These are phyloP conservation scores for Campoplex capitator DNA, from an alignment of 2,888 invertebrate species.

Conservation along the genomic window DNA sequence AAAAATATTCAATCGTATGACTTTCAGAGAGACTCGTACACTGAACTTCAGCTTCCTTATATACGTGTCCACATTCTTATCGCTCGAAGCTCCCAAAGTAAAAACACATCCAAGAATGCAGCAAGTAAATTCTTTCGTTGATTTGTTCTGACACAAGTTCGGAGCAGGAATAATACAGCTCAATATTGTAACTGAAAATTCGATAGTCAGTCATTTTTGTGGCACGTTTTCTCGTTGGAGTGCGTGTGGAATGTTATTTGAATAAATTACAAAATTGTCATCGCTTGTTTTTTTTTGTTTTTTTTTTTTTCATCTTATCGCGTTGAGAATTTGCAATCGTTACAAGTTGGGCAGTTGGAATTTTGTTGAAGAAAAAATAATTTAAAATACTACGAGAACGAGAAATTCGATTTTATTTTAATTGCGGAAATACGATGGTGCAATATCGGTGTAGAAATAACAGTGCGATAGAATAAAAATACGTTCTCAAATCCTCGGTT, in stretches of 20 bases:
- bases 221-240: not conserved
- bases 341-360: not conserved
- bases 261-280: not conserved
- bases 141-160: not conserved
- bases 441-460: too few relatives aligned
- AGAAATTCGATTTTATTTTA: too few relatives aligned
- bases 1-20: not conserved
- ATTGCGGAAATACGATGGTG: too few relatives aligned
- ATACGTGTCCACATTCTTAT: not conserved
- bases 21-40: not conserved
- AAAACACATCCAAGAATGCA: not conserved
- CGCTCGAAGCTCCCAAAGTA: not conserved
- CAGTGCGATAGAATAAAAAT: too few relatives aligned
- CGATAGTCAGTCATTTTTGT: not conserved
- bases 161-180: not conserved
- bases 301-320: not conserved
- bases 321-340: not conserved
- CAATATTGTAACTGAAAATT: not conserved
- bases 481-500: too few relatives aligned
- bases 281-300: too few relatives aligned
- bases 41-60: not conserved
- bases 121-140: constrained; percentile 1
- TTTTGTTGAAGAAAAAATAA: not conserved
- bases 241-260: not conserved
- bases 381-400: too few relatives aligned